Percentiles rank a stretch among this genome's conserved stretches.
Evolutionary conservation across 2,888 invertebrate species (phyloP).

Genomic region (Syrista parreyssii): DNA sequence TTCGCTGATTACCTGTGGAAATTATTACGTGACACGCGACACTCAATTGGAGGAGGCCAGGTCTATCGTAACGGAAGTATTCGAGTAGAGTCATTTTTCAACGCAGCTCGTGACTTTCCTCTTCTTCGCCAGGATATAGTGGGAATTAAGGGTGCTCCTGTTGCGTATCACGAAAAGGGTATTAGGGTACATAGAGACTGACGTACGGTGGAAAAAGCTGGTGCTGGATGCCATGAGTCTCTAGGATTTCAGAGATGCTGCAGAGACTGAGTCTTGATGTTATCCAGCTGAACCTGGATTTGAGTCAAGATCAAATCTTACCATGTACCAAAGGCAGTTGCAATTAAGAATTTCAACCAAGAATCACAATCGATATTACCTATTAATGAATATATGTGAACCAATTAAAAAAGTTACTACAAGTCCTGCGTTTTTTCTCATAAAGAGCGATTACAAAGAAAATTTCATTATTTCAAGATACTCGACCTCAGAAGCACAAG

Average conservation of each 20-base stretch:
- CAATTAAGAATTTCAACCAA: background rate
- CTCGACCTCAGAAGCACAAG: too few relatives aligned
- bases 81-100: conserved; percentile 15
- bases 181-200: background rate
- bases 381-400: background rate
- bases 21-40: conserved; percentile 16
- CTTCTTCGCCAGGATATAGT: background rate
- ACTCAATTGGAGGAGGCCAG: background rate
- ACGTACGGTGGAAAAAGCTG: background rate
- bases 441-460: too few relatives aligned
- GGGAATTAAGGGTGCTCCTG: background rate
- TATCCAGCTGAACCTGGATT: background rate
- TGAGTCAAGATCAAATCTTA: background rate
- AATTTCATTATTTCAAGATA: too few relatives aligned
- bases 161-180: background rate
- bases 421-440: too few relatives aligned
- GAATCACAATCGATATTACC: background rate
- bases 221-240: background rate
- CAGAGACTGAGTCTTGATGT: background rate
- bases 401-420: too few relatives aligned
- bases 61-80: conserved; percentile 1
- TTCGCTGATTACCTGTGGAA: conserved; percentile 12
- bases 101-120: background rate
- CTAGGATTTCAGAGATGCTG: background rate
- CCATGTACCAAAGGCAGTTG: background rate